Base-by-base conservation (phyloP, 2,888 invertebrate species). In the Cosmia trapezina region DNA sequence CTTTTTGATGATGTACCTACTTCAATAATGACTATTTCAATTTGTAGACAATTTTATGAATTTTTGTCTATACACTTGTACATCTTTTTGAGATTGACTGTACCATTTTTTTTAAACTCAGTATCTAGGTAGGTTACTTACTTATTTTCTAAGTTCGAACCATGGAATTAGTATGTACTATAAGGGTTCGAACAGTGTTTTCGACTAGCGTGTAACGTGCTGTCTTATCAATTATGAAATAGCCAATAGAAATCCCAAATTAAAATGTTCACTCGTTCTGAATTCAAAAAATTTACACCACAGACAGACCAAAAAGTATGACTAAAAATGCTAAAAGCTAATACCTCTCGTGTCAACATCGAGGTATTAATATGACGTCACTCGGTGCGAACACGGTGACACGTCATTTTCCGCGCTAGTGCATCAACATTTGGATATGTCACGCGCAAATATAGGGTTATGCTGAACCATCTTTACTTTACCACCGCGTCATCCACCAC, bases 331-430 rank as follows among this genome's bases (percentile, higher is more conserved):
- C 71, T 76, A 81, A 78, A 81, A 83, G 76, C 78, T 76, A 83
- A 86, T 78, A 84, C 81, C 80, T 81, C 81, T 75, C 75, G 61
- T 76, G 79, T 80, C 86, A 83, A 73, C 83, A 69, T 71, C 73
- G 85, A 84, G 81, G 86, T 86, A 86, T 68, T 86, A 87, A 87
- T 87, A 77, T 88, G 90, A 89, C 86, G 89, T 89, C 89, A 83
- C 76, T 69, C 70, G 81, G 28, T 80, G 88, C 73, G 86, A 86
- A 83, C 89, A 88, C 83, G 89, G 86, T 95, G 95, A 95, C 95
- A 95, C 83, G 93, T 95, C 91, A 95, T 96, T 96, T 95, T 95
- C 94, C 93, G 91, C 93, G 69, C 91, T 90, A 87, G 84, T 90
- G 94, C 92, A 88, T 91, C 78, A 86, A 86, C 86, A 93, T 93